These are phyloP conservation scores for Lasioglossum figueresi DNA, from an alignment of 2,888 invertebrate species.

Conservation along the genomic window DNA sequence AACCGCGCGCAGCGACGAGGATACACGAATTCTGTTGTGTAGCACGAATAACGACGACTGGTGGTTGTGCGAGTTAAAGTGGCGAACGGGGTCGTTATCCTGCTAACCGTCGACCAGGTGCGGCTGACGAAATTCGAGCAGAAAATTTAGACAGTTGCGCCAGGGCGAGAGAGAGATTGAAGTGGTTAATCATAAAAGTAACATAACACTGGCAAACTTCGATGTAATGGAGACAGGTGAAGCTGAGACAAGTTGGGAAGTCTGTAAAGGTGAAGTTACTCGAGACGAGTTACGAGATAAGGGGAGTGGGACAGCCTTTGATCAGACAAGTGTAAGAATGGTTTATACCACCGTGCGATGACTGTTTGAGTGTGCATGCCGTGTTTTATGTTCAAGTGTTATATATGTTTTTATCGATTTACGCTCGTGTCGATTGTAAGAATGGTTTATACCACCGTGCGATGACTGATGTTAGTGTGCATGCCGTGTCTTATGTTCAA, in stretches of 20 bases:
- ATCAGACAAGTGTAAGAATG: neutral
- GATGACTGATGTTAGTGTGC: no score
- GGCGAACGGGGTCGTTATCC: neutral
- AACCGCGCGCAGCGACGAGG: slow-evolving; percentile 16
- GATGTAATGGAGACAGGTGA: neutral
- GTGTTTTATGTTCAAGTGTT: no score
- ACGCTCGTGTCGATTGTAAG: no score
- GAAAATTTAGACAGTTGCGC: neutral
- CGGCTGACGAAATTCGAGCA: neutral
- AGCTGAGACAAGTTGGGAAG: neutral
- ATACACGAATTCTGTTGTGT: slow-evolving; percentile 16
- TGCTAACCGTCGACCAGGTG: neutral
- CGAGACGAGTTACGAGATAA: neutral
- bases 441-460: no score
- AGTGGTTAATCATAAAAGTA: neutral
- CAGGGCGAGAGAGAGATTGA: neutral
- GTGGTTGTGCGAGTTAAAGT: neutral
- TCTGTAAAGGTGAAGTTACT: neutral
- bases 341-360: no score
- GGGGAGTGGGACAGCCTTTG: neutral
- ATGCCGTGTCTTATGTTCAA: no score
- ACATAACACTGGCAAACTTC: neutral
- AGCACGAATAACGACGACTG: slow-evolving; percentile 21
- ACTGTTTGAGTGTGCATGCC: no score
- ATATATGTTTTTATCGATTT: no score